phyloP scores from a whole-genome alignment of 2,113 vertebrate genomes.

The Coregonus clupeaformis region DNA sequence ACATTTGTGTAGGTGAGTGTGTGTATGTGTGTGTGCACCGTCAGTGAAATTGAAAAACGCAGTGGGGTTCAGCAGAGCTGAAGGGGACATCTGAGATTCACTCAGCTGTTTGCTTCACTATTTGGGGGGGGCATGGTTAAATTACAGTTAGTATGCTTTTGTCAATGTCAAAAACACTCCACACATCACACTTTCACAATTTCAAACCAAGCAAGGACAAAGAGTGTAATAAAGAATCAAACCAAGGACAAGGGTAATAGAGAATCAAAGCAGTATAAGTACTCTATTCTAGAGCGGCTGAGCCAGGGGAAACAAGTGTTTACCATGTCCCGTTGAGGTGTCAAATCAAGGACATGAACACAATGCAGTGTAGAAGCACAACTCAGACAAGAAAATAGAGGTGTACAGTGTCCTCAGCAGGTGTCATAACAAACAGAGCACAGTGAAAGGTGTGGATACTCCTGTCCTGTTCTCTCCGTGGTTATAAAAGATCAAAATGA shows the following conservation, averaged over 20 bases:
- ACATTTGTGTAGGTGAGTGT: neutral
- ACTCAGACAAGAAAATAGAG: neutral
- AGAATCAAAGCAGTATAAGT: too few species aligned
- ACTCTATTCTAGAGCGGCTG: too few species aligned
- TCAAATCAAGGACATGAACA: neutral
- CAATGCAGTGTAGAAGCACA: neutral
- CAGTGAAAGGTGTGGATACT: neutral
- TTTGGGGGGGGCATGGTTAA: neutral
- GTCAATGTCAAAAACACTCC: neutral
- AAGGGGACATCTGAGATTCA: neutral
- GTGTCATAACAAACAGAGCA: neutral
- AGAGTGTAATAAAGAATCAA: neutral
- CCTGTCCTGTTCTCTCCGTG: neutral
- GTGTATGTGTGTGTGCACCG: too few species aligned
- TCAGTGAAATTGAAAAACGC: conserved; percentile 12
- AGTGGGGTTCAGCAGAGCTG: neutral
- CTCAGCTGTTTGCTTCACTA: neutral
- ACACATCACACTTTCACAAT: neutral
- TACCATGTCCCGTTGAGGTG: neutral
- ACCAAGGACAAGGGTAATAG: too few species aligned
- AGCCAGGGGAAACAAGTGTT: neutral
- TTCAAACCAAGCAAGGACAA: neutral
- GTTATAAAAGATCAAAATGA: neutral
- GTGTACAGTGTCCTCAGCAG: neutral
- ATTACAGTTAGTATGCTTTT: neutral